A percentile compares a stretch with the other conserved stretches of the same genome.
Evolutionary conservation across 2,113 vertebrate genomes (phyloP).

Genomic region (Malurus melanocephalus): DNA sequence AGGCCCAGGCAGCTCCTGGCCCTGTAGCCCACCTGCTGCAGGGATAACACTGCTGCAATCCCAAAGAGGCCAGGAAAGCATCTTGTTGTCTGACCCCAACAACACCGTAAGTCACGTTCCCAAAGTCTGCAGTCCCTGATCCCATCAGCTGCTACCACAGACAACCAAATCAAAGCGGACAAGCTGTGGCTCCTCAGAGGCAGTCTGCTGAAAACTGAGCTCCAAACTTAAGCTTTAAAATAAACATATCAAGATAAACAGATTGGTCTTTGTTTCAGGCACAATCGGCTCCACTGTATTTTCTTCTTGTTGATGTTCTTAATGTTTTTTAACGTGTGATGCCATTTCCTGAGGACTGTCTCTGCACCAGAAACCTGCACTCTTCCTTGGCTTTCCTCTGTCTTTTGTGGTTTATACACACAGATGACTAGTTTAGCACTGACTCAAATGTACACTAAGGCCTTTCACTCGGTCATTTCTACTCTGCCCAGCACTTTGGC

Average conservation of each 20-base stretch:
- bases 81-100: not conserved
- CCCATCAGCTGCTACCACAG: not conserved
- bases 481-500: not conserved
- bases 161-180: not conserved
- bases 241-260: conserved; percentile 27
- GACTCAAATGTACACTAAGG: not conserved
- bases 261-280: conserved; percentile 1
- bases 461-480: not conserved
- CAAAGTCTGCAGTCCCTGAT: not conserved
- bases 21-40: not conserved
- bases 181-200: not conserved
- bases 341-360: not conserved
- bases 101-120: rapidly evolving
- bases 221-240: conserved; percentile 20
- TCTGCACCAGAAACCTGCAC: not conserved
- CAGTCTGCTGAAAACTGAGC: not conserved
- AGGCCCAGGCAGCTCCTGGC: not conserved
- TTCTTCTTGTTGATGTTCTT: not conserved
- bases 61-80: not conserved
- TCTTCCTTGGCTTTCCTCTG: not conserved
- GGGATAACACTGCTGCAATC: not conserved
- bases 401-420: not conserved
- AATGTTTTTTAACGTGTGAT: not conserved
- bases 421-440: not conserved
- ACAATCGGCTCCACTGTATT: not conserved